Conservation (phyloP, 92 coral and sea anemone genomes). For the Porites rus region DNA sequence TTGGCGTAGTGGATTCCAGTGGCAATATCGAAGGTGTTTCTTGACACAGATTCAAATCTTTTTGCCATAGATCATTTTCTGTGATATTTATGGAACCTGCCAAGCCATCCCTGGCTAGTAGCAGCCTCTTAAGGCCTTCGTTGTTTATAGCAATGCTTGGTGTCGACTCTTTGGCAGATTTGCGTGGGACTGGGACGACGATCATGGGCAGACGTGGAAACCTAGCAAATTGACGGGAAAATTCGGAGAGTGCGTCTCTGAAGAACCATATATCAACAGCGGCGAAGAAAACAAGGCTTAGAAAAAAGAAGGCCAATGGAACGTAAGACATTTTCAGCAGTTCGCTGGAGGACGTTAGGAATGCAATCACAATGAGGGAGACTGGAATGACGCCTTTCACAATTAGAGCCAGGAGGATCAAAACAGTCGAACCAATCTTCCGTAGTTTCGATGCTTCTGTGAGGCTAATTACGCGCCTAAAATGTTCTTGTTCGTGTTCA, state of each 20-base stretch:
- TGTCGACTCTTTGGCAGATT: slow-evolving; percentile 16
- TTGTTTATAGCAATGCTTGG: slow-evolving; percentile 67
- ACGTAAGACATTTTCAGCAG: slow-evolving; percentile 83
- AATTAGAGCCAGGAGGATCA: slow-evolving; percentile 68
- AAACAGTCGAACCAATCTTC: slow-evolving; percentile 48
- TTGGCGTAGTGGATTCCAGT: slow-evolving; percentile 25
- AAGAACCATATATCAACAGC: slow-evolving; percentile 92
- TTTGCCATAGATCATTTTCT: slow-evolving; percentile 63
- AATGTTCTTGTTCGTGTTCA: slow-evolving; percentile 73
- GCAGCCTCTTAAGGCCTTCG: slow-evolving; percentile 76
- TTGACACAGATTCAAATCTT: slow-evolving; percentile 26
- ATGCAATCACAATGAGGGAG: slow-evolving; percentile 56
- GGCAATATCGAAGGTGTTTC: slow-evolving; percentile 43
- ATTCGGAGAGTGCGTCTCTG: slow-evolving; percentile 69
- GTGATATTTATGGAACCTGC: slow-evolving; percentile 49
- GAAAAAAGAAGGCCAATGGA: slow-evolving; percentile 92
- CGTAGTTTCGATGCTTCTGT: slow-evolving; percentile 38
- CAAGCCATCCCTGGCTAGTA: slow-evolving; percentile 52
- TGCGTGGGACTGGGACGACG: slow-evolving; percentile 17
- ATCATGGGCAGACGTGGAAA: slow-evolving; percentile 24
- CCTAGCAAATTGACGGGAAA: slow-evolving; percentile 53
- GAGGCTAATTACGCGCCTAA: slow-evolving; percentile 56
- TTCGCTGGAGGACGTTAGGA: slow-evolving; percentile 63
- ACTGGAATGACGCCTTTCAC: slow-evolving; percentile 81
- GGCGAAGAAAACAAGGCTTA: slow-evolving; percentile 90